These are phyloP conservation scores for Pitangus sulphuratus DNA, from an alignment of 2,797 vertebrate genomes.

Conservation along the genomic window DNA sequence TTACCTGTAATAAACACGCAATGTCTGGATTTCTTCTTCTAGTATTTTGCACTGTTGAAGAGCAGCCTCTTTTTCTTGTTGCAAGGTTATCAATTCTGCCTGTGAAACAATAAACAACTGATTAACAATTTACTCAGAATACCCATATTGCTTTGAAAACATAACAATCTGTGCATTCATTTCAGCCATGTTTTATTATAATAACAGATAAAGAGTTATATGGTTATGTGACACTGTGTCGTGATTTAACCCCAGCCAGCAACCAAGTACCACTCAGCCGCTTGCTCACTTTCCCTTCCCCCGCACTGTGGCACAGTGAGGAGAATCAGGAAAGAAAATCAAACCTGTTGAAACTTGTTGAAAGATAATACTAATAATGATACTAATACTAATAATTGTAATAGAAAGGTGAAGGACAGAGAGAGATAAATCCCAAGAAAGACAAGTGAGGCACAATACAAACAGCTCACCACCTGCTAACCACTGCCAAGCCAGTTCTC, in stretches of 20 bases:
- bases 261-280: not conserved
- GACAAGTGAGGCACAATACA: not conserved
- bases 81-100: constrained; percentile 79
- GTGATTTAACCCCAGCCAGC: not conserved
- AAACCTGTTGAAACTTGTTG: not conserved
- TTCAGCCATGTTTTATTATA: not conserved
- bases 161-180: not conserved
- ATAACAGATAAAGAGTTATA: not conserved
- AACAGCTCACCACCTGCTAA: not conserved
- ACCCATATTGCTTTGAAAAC: not conserved
- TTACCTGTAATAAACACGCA: constrained; percentile 87
- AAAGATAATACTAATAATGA: not conserved
- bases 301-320: not conserved
- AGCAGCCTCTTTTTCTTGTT: constrained; percentile 80
- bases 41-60: constrained; percentile 77
- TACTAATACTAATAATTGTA: not conserved
- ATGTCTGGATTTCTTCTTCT: constrained; percentile 83
- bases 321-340: not conserved
- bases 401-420: not conserved
- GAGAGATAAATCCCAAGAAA: not conserved
- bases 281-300: not conserved
- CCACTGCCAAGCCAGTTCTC: not conserved
- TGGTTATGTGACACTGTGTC: not conserved
- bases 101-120: constrained; percentile 40
- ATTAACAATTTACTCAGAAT: constrained; percentile 35